Evolutionary conservation across 35 echinoderm and acorn worm genomes (phyloP).

Genomic region (Eucidaris tribuloides): DNA sequence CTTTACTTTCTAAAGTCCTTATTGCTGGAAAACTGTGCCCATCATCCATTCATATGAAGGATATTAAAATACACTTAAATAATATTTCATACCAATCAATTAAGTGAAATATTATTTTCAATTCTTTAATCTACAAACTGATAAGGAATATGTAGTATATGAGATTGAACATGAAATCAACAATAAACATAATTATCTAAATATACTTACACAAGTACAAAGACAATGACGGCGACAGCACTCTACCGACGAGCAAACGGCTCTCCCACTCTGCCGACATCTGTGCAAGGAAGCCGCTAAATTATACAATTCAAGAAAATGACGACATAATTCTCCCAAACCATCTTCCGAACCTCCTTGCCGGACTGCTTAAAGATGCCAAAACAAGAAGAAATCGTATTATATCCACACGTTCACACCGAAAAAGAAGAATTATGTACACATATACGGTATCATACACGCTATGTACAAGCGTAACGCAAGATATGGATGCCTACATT

Average conservation of each 20-base stretch:
- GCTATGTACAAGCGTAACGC: not conserved
- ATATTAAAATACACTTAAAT: not conserved
- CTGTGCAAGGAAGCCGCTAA: not conserved
- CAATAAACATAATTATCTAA: not conserved
- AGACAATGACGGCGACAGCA: conserved; percentile 19
- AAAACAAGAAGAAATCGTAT: not conserved
- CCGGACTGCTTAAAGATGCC: conserved; percentile 8
- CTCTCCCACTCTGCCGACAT: conserved; percentile 26
- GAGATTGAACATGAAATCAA: not conserved
- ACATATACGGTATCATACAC: conserved; percentile 4
- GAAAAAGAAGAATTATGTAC: conserved; percentile 7
- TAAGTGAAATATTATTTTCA: not conserved
- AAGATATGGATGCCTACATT: conserved; percentile 9
- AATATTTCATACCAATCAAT: not conserved
- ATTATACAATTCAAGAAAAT: not conserved
- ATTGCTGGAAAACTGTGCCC: not conserved
- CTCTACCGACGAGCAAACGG: conserved; percentile 18
- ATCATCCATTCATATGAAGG: not conserved
- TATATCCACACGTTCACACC: not conserved
- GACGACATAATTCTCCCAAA: not conserved
- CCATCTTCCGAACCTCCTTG: conserved; percentile 1
- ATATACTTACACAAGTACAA: conserved; percentile 24
- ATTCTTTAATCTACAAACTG: too few species aligned
- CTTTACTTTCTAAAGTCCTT: too few species aligned
- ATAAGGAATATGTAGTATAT: not conserved